Evolutionary conservation across 2,888 invertebrate species (phyloP).

Genomic region (Drosophila phalerata): DNA sequence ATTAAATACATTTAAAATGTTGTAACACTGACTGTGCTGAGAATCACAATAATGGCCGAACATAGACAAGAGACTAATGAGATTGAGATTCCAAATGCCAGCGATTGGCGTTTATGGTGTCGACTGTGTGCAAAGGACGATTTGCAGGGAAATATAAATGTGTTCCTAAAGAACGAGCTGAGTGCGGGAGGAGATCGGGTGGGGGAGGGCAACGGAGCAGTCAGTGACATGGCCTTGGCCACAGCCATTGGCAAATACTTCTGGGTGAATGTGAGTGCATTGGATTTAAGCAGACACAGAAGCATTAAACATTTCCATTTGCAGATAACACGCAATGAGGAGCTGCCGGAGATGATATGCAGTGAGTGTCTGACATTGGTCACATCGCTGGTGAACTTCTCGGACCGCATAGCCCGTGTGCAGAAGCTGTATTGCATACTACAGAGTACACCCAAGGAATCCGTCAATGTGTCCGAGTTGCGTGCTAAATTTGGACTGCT

Average conservation of each 20-base stretch:
- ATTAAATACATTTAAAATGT: conserved; percentile 1
- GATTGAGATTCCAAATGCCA: neutral
- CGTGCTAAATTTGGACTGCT: conserved; percentile 65
- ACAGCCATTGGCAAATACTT: conserved; percentile 82
- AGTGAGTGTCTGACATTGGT: conserved; percentile 76
- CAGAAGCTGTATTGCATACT: conserved; percentile 81
- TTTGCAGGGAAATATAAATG: conserved; percentile 69
- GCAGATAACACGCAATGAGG: conserved; percentile 75
- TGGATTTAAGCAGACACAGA: neutral
- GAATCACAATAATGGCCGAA: conserved; percentile 38
- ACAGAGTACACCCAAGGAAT: conserved; percentile 44
- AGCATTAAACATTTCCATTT: neutral
- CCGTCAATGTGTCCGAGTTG: conserved; percentile 52
- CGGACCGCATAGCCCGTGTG: conserved; percentile 80
- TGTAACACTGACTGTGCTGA: neutral
- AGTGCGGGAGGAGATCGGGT: neutral
- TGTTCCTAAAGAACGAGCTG: conserved; percentile 69
- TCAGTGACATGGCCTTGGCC: conserved; percentile 61
- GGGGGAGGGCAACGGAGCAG: neutral
- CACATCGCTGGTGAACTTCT: conserved; percentile 75
- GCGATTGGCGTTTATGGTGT: conserved; percentile 76
- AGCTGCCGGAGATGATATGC: conserved; percentile 79
- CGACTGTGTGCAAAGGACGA: conserved; percentile 80
- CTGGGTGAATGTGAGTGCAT: conserved; percentile 74
- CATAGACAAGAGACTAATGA: conserved; percentile 4